Evolutionary conservation across 2,797 vertebrate species (phyloP).

Genomic region (Sebastes steindachneri): DNA sequence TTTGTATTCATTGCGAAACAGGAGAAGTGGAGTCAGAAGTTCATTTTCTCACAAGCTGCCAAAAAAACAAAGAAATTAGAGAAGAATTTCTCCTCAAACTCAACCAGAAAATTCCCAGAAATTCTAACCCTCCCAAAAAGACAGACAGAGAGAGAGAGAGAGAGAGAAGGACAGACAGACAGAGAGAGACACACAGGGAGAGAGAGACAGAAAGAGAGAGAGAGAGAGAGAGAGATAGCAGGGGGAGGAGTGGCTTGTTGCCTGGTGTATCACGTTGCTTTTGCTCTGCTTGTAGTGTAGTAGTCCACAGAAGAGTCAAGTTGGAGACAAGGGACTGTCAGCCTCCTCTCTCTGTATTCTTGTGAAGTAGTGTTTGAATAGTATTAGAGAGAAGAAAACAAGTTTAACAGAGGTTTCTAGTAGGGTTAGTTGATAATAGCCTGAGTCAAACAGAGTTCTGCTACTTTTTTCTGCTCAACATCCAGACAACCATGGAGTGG

Average conservation of each 20-base stretch:
- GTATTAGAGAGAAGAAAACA: neutral
- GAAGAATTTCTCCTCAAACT: too few species aligned
- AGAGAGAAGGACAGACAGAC: neutral
- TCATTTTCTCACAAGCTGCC: too few species aligned
- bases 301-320: slow-evolving; percentile 1
- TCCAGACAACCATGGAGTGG: slow-evolving; percentile 44
- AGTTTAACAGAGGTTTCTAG: neutral
- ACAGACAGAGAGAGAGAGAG: too few species aligned
- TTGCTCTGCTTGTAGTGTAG: neutral
- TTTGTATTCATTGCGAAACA: neutral
- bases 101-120: too few species aligned
- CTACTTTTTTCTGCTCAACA: neutral
- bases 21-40: neutral
- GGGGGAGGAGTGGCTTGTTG: slow-evolving; percentile 15
- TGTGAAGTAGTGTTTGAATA: neutral
- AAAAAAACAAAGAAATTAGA: too few species aligned
- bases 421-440: neutral
- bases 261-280: neutral
- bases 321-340: neutral
- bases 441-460: neutral
- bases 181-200: neutral
- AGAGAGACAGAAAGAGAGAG: neutral
- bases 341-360: neutral
- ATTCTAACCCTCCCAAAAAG: too few species aligned
- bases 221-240: neutral